phyloP scores from a whole-genome alignment of 1,140 invertebrate genomes.

The Vollenhovia emeryi region DNA sequence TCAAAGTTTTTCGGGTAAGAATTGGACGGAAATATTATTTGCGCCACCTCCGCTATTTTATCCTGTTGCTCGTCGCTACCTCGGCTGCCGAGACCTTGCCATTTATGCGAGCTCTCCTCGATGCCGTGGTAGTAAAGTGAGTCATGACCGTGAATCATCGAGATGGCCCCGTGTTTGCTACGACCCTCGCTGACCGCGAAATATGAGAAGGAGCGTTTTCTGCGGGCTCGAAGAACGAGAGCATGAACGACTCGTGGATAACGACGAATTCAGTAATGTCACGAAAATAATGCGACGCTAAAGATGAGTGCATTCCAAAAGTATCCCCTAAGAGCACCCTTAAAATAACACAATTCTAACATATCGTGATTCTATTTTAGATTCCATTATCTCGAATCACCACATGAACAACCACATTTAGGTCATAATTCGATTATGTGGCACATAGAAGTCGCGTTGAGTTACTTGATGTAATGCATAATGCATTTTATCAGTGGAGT shows the following conservation, averaged over 20 bases:
- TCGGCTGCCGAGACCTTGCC: conserved; percentile 30
- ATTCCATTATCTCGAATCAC: neutral
- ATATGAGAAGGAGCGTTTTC: conserved; percentile 59
- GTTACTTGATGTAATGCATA: neutral
- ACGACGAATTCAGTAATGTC: neutral
- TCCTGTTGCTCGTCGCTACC: conserved; percentile 7
- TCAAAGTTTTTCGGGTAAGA: neutral
- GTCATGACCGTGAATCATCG: conserved; percentile 67
- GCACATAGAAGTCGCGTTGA: neutral
- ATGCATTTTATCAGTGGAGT: neutral
- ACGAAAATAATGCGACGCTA: neutral
- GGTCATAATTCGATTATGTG: neutral
- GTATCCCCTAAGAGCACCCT: neutral
- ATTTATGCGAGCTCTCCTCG: conserved; percentile 53
- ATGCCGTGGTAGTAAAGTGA: conserved; percentile 59
- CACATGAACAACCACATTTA: neutral
- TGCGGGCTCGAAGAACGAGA: conserved; percentile 37
- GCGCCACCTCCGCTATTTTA: neutral
- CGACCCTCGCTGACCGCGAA: conserved; percentile 66
- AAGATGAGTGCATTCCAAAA: neutral
- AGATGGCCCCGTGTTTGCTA: conserved; percentile 59
- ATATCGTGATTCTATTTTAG: no score
- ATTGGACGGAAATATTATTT: conserved; percentile 29
- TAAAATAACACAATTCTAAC: conserved; percentile 1
- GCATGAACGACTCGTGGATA: conserved; percentile 8